Evolutionary conservation across 1,140 invertebrate species (phyloP).

Genomic region (Euwallacea fornicatus): DNA sequence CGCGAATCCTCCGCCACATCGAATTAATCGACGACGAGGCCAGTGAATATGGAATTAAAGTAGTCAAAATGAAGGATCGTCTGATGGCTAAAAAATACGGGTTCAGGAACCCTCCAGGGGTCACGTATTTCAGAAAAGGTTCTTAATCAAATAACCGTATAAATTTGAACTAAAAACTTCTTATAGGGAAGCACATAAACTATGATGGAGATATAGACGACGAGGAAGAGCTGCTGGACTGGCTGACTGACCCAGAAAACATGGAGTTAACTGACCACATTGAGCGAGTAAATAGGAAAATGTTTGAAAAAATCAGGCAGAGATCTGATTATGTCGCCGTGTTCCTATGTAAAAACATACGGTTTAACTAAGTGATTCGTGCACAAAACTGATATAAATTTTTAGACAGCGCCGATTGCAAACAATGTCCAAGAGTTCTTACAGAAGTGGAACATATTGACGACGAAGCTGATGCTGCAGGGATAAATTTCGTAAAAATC

Average conservation of each 20-base stretch:
- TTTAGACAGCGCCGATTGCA: constrained; percentile 91
- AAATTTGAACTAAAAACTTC: background rate
- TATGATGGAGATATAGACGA: constrained; percentile 92
- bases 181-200: constrained; percentile 73
- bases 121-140: constrained; percentile 88
- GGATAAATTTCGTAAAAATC: constrained; percentile 92
- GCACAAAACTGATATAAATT: constrained; percentile 66
- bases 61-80: constrained; percentile 86
- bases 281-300: constrained; percentile 89
- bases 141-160: background rate
- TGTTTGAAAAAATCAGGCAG: constrained; percentile 90
- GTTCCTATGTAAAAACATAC: constrained; percentile 83
- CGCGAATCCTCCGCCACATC: constrained; percentile 77
- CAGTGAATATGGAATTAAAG: constrained; percentile 86
- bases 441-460: constrained; percentile 91
- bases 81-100: constrained; percentile 95
- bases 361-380: background rate
- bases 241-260: constrained; percentile 90
- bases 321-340: constrained; percentile 91
- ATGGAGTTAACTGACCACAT: constrained; percentile 94
- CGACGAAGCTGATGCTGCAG: constrained; percentile 88
- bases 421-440: constrained; percentile 87
- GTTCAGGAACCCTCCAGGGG: constrained; percentile 82
- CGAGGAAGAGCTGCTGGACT: constrained; percentile 91
- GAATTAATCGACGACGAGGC: constrained; percentile 92